Base-by-base conservation (phyloP, 2,797 vertebrate genomes). In the Sylvia borin region DNA sequence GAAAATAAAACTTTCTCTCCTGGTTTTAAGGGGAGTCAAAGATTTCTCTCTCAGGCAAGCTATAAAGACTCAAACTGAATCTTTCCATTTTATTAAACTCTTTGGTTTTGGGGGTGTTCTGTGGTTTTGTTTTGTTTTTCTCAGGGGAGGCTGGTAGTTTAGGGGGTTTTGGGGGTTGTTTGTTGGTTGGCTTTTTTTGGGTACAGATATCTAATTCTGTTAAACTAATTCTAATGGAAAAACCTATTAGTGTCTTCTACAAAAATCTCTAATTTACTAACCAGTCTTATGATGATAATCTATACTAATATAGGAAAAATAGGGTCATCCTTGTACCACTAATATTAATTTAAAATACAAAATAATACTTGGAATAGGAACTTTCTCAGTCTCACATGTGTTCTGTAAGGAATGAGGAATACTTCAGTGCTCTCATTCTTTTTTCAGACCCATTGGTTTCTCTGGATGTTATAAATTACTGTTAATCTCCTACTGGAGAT, bases 101-200 rank as follows among this genome's bases (percentile, higher is more conserved):
- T 25, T 16, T 29, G 31, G 5, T 6, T 66, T 67, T 34, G 24
- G 4, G 3, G 8, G 6, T 78, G 17, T 13, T 43, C 47, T 24
- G 3, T 61, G 7, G 2, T 3, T 45, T 53, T 47, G 9, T 25
- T 20, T 8, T 27, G 20, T 67, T 60, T 75, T 61, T 8, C 25
- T 47, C 8, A 27, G 13, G 27, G 5, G 14, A 13, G 18, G 7
- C 10, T 50, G 11, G 34, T 50, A 27, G 10, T 31, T 67, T 24
- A 21, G 11, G 4, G 3, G 0, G 4, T 82, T 73, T 31, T 7
- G 10, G 16, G 13, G 2, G 0, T 51, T 58, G 12, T 54, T 81
- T 36, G 13, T 31, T 47, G 25, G 6, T 21, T 27, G n/a, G 11
- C 1, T 3, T 42, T 58, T 53, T 34, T n/a, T 7, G 25, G 9